These are phyloP conservation scores for Drosophila pectinifera DNA, from an alignment of 1,140 invertebrate species.

Conservation along the genomic window DNA sequence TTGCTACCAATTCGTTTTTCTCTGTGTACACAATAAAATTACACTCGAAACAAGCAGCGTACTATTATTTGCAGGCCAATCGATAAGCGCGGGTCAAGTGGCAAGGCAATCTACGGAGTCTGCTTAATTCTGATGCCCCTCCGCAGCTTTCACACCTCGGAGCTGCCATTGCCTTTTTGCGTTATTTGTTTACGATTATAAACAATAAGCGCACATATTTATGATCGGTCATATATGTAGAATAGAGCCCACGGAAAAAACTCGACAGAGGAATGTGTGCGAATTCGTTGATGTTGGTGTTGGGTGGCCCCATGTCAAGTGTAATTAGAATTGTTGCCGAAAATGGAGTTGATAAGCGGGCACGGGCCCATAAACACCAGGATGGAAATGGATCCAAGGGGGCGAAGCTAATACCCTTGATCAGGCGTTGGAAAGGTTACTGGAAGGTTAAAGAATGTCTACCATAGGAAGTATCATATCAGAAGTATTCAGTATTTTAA, in stretches of 20 bases:
- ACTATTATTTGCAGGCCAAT: not conserved
- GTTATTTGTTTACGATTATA: conserved; percentile 53
- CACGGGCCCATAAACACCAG: conserved; percentile 9
- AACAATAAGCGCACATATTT: conserved; percentile 63
- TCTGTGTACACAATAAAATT: conserved; percentile 1
- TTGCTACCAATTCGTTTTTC: not conserved
- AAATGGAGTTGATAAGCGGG: conserved; percentile 32
- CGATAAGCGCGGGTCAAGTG: conserved; percentile 32
- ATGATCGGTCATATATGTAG: conserved; percentile 55
- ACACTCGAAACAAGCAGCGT: conserved; percentile 1
- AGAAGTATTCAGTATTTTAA: not conserved
- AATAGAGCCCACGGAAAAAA: conserved; percentile 20
- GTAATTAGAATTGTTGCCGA: conserved; percentile 58
- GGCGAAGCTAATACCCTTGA: conserved; percentile 6
- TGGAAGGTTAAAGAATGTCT: conserved; percentile 21
- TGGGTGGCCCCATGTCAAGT: conserved; percentile 37
- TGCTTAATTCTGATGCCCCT: conserved; percentile 1
- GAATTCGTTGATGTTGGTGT: conserved; percentile 25
- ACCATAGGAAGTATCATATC: too few relatives aligned
- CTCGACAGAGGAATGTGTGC: conserved; percentile 42
- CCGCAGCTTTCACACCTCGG: conserved; percentile 8
- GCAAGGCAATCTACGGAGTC: conserved; percentile 14
- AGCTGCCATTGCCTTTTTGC: conserved; percentile 7
- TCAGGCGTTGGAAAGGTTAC: conserved; percentile 8
- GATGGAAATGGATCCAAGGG: conserved; percentile 15